Evolutionary conservation across 2,113 vertebrate genomes (phyloP).

Genomic region (Clarias gariepinus): DNA sequence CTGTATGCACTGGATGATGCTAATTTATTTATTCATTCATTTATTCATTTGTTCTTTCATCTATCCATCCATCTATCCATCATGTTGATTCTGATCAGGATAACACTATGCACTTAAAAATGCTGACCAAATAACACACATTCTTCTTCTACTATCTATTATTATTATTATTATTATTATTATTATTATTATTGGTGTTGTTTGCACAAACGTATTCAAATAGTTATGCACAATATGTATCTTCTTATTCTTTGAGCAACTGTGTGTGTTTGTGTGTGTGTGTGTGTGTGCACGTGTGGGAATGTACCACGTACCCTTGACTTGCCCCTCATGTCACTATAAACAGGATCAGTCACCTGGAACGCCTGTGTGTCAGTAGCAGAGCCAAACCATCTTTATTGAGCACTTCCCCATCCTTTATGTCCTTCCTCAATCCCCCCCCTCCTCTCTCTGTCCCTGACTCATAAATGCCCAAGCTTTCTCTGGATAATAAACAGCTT

Average conservation of each 20-base stretch:
- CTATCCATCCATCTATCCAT: too few relatives aligned
- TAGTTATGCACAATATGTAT: neutral
- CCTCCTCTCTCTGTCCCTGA: neutral
- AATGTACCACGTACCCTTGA: neutral
- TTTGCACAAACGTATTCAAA: neutral
- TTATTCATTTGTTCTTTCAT: too few relatives aligned
- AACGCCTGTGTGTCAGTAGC: neutral
- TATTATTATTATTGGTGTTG: neutral
- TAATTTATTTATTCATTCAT: too few relatives aligned
- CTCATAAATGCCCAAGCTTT: conserved; percentile 14
- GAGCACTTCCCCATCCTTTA: neutral
- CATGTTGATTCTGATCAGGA: too few relatives aligned
- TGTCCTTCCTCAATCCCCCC: neutral
- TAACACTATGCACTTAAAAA: neutral
- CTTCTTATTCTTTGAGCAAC: neutral
- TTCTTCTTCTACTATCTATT: too few relatives aligned
- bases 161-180: too few relatives aligned
- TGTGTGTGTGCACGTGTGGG: neutral
- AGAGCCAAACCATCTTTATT: conserved; percentile 5
- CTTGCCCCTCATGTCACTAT: conserved; percentile 11
- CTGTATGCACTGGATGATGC: too few relatives aligned
- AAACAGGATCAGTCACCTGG: conserved; percentile 31
- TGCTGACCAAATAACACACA: neutral
- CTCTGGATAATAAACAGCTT: conserved; percentile 8
- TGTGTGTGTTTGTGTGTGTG: neutral